Conservation (phyloP, 2,888 invertebrate species). For the Aproaerema taeniolella region DNA sequence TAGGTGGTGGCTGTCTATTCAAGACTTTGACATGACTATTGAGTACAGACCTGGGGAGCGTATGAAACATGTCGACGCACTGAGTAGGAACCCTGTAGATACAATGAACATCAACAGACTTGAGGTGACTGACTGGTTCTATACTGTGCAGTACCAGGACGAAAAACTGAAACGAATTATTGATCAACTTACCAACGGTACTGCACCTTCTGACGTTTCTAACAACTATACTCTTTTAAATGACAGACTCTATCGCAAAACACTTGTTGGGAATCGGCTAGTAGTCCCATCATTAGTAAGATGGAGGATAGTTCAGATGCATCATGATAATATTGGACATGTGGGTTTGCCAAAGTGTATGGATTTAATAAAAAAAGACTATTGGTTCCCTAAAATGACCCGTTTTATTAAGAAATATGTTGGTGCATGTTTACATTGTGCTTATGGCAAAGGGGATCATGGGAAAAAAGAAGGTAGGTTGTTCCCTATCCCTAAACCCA, state of each 20-base stretch:
- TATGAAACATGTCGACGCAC: constrained; percentile 35
- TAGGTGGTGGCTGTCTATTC: constrained; percentile 34
- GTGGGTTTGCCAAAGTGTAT: constrained; percentile 24
- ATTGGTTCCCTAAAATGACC: constrained; percentile 32
- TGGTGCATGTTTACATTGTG: constrained; percentile 28
- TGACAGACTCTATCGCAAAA: constrained; percentile 24
- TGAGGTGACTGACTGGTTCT: constrained; percentile 25
- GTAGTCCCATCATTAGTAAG: constrained; percentile 27
- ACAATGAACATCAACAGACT: constrained; percentile 17
- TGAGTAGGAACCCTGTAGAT: constrained; percentile 30
- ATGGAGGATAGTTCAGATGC: constrained; percentile 32
- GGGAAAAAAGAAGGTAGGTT: constrained; percentile 20
- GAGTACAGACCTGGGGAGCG: constrained; percentile 30
- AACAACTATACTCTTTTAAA: constrained; percentile 21
- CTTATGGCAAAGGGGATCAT: constrained; percentile 28
- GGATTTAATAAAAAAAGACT: constrained; percentile 28
- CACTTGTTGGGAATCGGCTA: constrained; percentile 24
- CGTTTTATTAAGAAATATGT: constrained; percentile 28
- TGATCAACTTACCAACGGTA: constrained; percentile 14
- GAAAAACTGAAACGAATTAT: constrained; percentile 18
- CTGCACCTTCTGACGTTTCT: constrained; percentile 12
- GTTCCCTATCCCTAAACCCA: constrained; percentile 24
- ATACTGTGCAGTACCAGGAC: constrained; percentile 23
- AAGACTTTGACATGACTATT: constrained; percentile 33
- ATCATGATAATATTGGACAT: constrained; percentile 36